Percentiles rank a stretch among this genome's conserved stretches.
phyloP scores from a whole-genome alignment of 2,113 vertebrate species.

The Antidorcas marsupialis region DNA sequence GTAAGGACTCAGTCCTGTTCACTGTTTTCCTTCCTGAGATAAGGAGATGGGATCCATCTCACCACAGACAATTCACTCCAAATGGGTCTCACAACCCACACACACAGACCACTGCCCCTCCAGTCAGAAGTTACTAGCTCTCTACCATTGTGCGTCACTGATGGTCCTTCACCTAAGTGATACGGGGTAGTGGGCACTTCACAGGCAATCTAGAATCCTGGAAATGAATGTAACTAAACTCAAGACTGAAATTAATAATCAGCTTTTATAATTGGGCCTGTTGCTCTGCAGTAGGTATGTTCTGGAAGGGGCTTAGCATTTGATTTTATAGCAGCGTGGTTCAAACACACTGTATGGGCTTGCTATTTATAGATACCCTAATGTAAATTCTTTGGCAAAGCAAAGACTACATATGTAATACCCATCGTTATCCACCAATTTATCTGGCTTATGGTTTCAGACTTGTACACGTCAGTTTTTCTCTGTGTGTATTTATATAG shows the following conservation, averaged over 20 bases:
- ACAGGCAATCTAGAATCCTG: neutral
- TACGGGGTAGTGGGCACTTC: neutral
- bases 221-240: neutral
- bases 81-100: neutral
- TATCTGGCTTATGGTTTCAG: neutral
- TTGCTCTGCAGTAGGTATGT: neutral
- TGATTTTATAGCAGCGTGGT: neutral
- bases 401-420: conserved; percentile 12
- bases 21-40: neutral
- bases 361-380: conserved; percentile 49
- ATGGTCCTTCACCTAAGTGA: neutral
- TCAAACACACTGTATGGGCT: neutral
- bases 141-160: neutral
- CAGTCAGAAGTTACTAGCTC: neutral
- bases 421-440: neutral
- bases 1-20: neutral
- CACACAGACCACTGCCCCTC: neutral
- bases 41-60: neutral
- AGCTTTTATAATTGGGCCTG: neutral
- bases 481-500: neutral
- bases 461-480: neutral
- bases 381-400: conserved; percentile 56
- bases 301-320: conserved; percentile 9
- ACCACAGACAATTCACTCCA: neutral
- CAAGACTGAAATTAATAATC: neutral